phyloP scores from a whole-genome alignment of 2,113 vertebrate species.

The Procavia capensis region DNA sequence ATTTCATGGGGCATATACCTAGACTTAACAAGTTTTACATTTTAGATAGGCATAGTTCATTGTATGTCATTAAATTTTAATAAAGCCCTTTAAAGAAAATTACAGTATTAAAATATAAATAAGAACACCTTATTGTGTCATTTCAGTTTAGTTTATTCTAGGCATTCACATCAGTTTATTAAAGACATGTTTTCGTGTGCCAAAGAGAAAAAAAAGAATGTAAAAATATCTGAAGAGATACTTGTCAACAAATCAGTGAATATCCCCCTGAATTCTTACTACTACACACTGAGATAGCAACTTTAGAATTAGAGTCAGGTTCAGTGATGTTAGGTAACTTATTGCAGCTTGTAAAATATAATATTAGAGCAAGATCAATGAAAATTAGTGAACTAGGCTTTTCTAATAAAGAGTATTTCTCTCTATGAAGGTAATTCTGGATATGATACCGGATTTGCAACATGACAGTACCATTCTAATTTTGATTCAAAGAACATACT shows the following conservation, averaged over 20 bases:
- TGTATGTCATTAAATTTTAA: not conserved
- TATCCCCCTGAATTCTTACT: not conserved
- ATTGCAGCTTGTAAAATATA: not conserved
- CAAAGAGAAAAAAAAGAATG: not conserved
- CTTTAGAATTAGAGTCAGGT: not conserved
- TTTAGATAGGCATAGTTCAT: not conserved
- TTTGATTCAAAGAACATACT: not conserved
- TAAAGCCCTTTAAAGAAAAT: not conserved
- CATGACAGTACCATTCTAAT: slow-evolving; percentile 21
- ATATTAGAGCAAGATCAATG: not conserved
- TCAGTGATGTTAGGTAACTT: not conserved
- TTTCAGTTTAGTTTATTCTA: not conserved
- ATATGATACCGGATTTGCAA: not conserved
- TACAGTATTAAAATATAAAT: not conserved
- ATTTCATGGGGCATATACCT: not conserved
- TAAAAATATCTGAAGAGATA: not conserved
- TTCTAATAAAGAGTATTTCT: not conserved
- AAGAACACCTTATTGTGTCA: not conserved
- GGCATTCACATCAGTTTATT: not conserved
- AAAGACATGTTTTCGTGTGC: not conserved
- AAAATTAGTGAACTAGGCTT: not conserved
- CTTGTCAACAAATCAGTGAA: not conserved
- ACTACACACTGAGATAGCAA: not conserved
- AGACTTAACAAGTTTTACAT: not conserved
- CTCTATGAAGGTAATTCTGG: not conserved